phyloP scores from a whole-genome alignment of 1,140 invertebrate species.

The Drosophila sechellia region DNA sequence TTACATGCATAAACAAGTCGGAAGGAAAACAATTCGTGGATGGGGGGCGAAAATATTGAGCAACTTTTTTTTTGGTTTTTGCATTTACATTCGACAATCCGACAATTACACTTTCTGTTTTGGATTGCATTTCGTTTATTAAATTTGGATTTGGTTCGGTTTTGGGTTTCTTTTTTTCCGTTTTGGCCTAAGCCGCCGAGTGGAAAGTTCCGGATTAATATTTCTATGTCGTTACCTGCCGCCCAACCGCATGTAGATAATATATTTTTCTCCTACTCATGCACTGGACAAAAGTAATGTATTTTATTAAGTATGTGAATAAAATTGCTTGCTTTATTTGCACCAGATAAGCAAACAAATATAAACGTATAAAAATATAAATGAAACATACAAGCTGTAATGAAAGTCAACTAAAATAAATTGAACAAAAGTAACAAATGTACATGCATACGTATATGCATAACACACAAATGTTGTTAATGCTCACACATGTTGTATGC shows the following conservation, averaged over 20 bases:
- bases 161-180: constrained; percentile 21
- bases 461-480: no score
- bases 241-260: not conserved
- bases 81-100: not conserved
- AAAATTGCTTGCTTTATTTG: no score
- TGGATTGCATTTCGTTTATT: constrained; percentile 20
- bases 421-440: no score
- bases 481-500: not conserved
- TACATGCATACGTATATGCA: no score
- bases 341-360: no score
- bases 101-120: constrained; percentile 12
- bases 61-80: no score
- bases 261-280: not conserved
- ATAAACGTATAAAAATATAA: no score
- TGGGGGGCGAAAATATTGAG: constrained; percentile 4
- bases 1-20: not conserved
- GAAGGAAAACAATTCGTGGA: not conserved
- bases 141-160: constrained; percentile 19
- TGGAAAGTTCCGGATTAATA: constrained; percentile 27
- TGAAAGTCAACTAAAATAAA: no score
- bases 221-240: constrained; percentile 22
- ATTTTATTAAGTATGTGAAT: no score
- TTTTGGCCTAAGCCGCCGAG: not conserved
- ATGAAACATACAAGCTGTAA: no score
- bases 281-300: not conserved